Conservation (phyloP, 2,888 invertebrate genomes). For the Phlogophora meticulosa region DNA sequence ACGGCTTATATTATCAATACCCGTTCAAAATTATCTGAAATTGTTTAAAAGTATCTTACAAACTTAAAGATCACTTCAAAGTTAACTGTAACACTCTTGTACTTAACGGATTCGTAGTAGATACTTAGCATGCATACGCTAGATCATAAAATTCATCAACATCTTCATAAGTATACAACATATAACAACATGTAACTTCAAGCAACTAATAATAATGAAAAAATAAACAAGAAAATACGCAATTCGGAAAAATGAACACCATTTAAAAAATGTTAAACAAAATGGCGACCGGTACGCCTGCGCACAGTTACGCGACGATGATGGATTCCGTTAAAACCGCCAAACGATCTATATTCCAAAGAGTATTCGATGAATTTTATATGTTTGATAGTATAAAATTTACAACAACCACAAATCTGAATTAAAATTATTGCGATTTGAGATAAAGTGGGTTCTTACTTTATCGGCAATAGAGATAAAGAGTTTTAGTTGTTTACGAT, state of each 20-base stretch:
- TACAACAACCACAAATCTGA: constrained; percentile 45
- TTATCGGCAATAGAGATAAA: constrained; percentile 38
- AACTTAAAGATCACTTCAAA: no score
- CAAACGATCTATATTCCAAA: constrained; percentile 44
- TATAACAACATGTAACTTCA: constrained; percentile 14
- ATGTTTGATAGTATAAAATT: constrained; percentile 27
- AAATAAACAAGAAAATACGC: constrained; percentile 5
- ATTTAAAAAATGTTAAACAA: constrained; percentile 31
- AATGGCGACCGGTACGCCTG: constrained; percentile 18
- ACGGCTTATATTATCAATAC: no score
- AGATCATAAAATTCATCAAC: neutral
- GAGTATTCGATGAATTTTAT: constrained; percentile 50
- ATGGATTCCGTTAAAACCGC: constrained; percentile 51
- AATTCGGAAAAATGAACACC: constrained; percentile 23
- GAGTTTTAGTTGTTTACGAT: constrained; percentile 12
- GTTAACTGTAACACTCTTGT: neutral
- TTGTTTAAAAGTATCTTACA: no score
- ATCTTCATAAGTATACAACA: constrained; percentile 6
- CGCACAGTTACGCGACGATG: constrained; percentile 47
- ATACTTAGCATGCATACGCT: neutral
- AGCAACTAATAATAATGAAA: constrained; percentile 23
- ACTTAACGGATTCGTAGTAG: no score
- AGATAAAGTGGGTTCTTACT: constrained; percentile 22
- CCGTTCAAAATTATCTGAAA: no score
- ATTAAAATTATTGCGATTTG: constrained; percentile 47